A percentile compares a stretch with the other conserved stretches of the same genome.
These are phyloP conservation scores for Dolomedes plantarius DNA, from an alignment of 2,888 invertebrate genomes.

Conservation along the genomic window DNA sequence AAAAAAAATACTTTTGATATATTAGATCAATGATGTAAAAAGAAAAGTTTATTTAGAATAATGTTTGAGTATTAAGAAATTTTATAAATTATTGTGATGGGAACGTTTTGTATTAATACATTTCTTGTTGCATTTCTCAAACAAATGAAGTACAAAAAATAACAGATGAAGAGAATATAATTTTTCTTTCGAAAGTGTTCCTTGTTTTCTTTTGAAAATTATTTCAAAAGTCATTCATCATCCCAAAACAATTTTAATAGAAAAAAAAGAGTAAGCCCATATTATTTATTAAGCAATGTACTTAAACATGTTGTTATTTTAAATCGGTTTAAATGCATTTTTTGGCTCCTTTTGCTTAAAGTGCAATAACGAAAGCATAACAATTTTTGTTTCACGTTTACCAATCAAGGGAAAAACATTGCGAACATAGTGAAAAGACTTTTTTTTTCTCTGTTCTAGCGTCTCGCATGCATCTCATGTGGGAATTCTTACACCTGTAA, in stretches of 20 bases:
- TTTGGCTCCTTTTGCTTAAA: conserved; percentile 9
- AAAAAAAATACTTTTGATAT: too few relatives aligned
- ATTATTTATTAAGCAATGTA: too few relatives aligned
- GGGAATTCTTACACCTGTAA: too few relatives aligned
- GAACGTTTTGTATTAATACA: not conserved
- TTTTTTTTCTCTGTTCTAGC: too few relatives aligned
- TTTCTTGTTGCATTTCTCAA: not conserved
- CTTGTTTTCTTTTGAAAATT: not conserved
- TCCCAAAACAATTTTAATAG: not conserved
- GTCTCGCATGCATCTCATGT: too few relatives aligned
- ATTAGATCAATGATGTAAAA: too few relatives aligned
- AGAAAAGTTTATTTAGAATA: too few relatives aligned
- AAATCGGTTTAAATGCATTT: too few relatives aligned
- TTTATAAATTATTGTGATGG: not conserved
- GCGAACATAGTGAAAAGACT: too few relatives aligned
- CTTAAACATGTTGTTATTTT: too few relatives aligned
- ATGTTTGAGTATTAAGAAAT: not conserved
- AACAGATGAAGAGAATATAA: not conserved
- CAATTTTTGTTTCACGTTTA: not conserved
- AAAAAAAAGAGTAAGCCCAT: too few relatives aligned
- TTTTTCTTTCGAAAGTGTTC: not conserved
- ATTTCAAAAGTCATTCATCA: not conserved
- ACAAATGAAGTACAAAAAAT: not conserved
- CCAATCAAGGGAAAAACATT: not conserved
- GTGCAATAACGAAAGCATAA: not conserved